Evolutionary conservation across 2,888 invertebrate species (phyloP).

Genomic region (Aphodius granarius): DNA sequence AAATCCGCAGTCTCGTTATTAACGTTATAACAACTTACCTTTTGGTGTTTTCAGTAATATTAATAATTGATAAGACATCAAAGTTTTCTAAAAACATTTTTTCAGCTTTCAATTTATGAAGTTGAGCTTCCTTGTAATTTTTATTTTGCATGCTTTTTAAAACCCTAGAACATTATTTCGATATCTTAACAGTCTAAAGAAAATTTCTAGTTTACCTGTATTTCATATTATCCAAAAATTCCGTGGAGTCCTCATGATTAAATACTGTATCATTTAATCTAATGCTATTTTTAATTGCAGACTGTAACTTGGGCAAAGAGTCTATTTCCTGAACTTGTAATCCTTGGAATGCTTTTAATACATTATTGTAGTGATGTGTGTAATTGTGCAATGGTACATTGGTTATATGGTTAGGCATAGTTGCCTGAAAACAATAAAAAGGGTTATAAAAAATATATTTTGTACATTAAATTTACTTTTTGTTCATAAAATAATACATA

Average conservation of each 20-base stretch:
- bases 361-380: not conserved
- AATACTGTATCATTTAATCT: not conserved
- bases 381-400: not conserved
- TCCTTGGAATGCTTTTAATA: conserved; percentile 9
- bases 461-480: no score
- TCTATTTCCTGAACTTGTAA: conserved; percentile 9
- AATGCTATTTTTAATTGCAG: not conserved
- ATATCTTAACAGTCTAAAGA: not conserved
- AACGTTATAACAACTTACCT: conserved; percentile 29
- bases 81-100: conserved; percentile 53
- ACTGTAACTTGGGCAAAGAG: conserved; percentile 4
- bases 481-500: no score
- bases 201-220: not conserved
- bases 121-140: conserved; percentile 59
- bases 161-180: conserved; percentile 53
- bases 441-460: not conserved
- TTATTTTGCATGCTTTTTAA: conserved; percentile 61
- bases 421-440: not conserved
- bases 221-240: not conserved
- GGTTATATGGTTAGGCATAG: not conserved
- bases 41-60: conserved; percentile 21
- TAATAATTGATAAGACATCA: conserved; percentile 28
- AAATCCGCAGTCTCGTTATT: not conserved
- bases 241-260: not conserved
- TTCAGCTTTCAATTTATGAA: conserved; percentile 59